Evolutionary conservation across 2,888 invertebrate genomes (phyloP), one percentile per base, ranked within the genome.

Genomic region (Orthonevra nobilis): DNA sequence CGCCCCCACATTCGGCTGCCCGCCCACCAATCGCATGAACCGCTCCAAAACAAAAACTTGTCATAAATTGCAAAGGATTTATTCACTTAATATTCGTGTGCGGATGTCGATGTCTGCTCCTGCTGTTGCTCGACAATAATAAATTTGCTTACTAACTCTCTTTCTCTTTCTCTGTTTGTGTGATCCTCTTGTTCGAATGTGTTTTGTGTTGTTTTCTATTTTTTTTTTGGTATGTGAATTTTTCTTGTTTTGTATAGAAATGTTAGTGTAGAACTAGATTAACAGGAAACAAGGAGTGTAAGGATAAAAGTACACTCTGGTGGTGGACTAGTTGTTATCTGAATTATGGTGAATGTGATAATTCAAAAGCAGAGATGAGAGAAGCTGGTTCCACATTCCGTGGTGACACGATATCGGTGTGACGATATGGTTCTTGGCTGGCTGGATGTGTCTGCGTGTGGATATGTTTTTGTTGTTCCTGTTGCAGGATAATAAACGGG

Each of bases 281-380:
- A 79, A 60, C 60, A 60, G 58, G 66, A 61, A 56, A 70, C 77
- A 66, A 61, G 66, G 60, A 60, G 48, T 73, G 54, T 38, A 79
- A 60, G 60, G 64, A 73, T 61, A 54, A 42, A 48, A 56, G 48
- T 48, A 46, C 56, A 34, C 74, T n/a, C n/a, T n/a, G n/a, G n/a
- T n/a, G n/a, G n/a, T 81, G 74, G 74, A 63, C 70, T 68, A 69
- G 72, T 79, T 81, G 81, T 82, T 81, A 82, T 82, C 82, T 82
- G 81, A 82, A 81, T 82, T 81, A 82, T 82, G 81, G 81, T 54
- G 64, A 81, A 75, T 69, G 82, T 81, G 82, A 82, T 82, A 82
- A 81, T 79, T 82, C 81, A 82, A 81, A 75, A 81, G 72, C 82
- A 82, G 82, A 82, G 60, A 68, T 73, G 73, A 73, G 79, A 68